Conservation (phyloP, 2,888 invertebrate genomes). For the Cephus spinipes region DNA sequence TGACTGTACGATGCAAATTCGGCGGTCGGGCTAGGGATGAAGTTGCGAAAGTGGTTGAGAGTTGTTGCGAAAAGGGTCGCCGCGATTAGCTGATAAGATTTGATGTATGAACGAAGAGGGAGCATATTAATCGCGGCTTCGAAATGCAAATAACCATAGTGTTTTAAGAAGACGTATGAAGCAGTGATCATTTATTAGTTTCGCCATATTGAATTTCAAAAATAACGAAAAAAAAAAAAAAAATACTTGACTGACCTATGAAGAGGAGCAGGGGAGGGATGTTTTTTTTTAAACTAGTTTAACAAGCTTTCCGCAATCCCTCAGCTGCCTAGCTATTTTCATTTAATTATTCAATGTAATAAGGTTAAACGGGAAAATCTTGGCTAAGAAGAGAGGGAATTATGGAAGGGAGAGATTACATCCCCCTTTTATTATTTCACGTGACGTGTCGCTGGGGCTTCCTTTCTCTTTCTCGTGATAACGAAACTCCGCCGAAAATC, state of each 20-base stretch:
- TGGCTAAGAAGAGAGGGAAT: neutral
- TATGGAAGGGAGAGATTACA: neutral
- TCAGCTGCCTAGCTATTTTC: neutral
- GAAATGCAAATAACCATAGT: neutral
- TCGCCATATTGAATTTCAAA: neutral
- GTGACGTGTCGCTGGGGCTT: neutral
- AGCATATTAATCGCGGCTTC: neutral
- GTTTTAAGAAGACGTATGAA: neutral
- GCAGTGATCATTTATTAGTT: neutral
- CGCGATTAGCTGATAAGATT: neutral
- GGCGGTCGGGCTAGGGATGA: neutral
- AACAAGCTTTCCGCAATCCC: neutral
- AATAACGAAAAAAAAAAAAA: neutral
- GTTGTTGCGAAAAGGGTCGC: constrained; percentile 7
- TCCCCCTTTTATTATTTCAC: neutral
- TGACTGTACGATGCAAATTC: neutral
- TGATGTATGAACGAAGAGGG: neutral
- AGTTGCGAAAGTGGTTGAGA: constrained; percentile 13
- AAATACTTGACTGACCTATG: neutral
- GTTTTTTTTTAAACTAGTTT: neutral
- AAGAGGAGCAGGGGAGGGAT: neutral
- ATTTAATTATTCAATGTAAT: neutral
- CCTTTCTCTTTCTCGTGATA: neutral
- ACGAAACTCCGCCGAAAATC: neutral
- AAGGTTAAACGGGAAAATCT: neutral